phyloP scores from a whole-genome alignment of 1,140 invertebrate species.

The Triops longicaudatus region DNA sequence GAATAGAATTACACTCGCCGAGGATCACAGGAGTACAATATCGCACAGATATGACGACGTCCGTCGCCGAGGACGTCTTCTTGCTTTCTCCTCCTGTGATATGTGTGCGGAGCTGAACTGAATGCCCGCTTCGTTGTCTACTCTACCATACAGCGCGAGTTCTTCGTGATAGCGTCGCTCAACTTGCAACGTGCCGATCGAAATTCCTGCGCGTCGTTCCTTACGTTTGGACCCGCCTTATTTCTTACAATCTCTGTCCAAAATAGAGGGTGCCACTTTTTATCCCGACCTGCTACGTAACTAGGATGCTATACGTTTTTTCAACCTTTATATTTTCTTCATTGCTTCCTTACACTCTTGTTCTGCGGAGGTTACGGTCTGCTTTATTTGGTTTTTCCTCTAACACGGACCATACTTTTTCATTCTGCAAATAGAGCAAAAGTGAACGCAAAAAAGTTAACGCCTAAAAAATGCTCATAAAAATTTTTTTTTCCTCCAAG shows the following conservation, averaged over 20 bases:
- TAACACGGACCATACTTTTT: neutral
- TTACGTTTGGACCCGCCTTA: neutral
- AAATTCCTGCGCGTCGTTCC: constrained; percentile 6
- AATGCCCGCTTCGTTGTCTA: neutral
- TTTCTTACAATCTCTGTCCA: neutral
- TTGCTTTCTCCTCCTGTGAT: neutral
- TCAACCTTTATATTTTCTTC: too few species aligned
- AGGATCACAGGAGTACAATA: neutral
- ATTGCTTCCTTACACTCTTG: neutral
- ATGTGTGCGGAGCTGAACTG: neutral
- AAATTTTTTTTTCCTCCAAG: too few species aligned
- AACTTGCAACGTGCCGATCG: neutral
- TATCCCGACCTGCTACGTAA: neutral
- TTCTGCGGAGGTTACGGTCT: neutral
- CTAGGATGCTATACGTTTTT: neutral
- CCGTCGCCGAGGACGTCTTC: neutral
- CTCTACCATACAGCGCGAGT: neutral
- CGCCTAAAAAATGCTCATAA: neutral
- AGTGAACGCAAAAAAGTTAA: neutral
- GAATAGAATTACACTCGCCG: neutral
- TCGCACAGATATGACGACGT: neutral
- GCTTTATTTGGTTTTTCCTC: neutral
- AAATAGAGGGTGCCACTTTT: neutral
- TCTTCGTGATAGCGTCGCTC: neutral
- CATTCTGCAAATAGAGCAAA: neutral